Percentiles rank a stretch among this genome's conserved stretches.
These are phyloP conservation scores for Phalacrocorax pelagicus DNA, from an alignment of 2,113 vertebrate species.

Conservation along the genomic window DNA sequence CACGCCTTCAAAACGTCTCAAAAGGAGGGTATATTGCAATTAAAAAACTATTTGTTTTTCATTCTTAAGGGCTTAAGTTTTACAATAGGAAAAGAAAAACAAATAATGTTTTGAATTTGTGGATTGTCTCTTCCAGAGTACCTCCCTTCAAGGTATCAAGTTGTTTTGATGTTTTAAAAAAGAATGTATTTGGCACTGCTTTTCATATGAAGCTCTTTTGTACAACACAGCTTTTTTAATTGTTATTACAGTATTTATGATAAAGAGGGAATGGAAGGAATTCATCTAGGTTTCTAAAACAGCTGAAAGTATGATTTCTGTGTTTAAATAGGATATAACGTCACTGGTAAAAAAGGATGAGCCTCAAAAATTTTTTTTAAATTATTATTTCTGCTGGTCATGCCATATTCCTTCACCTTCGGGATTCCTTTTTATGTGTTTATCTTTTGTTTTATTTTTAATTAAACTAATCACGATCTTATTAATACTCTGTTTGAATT, in stretches of 20 bases:
- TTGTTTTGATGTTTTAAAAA: background rate
- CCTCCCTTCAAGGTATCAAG: background rate
- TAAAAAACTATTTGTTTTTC: background rate
- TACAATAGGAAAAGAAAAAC: background rate
- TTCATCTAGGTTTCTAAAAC: background rate
- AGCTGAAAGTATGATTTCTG: background rate
- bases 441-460: background rate
- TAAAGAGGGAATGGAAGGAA: background rate
- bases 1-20: background rate
- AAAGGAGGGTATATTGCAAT: background rate
- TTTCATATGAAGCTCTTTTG: background rate
- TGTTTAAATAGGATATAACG: background rate
- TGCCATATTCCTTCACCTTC: background rate
- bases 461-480: background rate
- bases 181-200: background rate
- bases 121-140: background rate
- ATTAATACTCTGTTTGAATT: background rate
- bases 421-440: background rate
- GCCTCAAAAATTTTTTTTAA: background rate
- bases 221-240: background rate
- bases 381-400: background rate
- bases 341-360: background rate
- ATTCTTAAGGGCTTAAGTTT: background rate
- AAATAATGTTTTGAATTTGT: background rate
- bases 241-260: background rate